Evolutionary conservation across 2,797 vertebrate species (phyloP).

Genomic region (Macropus fuliginosus): DNA sequence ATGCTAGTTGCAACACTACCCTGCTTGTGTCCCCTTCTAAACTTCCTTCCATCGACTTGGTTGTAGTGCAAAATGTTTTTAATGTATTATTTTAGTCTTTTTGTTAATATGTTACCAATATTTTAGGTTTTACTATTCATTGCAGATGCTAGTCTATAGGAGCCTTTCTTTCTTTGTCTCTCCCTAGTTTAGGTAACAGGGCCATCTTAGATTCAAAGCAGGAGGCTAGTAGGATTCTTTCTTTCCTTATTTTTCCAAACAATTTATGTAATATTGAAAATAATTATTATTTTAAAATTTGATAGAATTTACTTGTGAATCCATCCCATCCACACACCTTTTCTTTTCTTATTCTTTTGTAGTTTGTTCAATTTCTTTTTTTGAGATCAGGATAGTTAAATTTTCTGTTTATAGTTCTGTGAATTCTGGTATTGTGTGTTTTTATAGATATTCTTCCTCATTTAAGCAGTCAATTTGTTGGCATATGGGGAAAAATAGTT

Average conservation of each 20-base stretch:
- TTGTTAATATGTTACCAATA: not conserved
- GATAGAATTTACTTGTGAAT: not conserved
- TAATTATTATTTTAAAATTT: not conserved
- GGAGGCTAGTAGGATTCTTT: not conserved
- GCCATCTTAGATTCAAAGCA: not conserved
- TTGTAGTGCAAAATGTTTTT: not conserved
- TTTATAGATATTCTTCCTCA: not conserved
- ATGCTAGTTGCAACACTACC: not conserved
- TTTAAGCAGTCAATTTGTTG: not conserved
- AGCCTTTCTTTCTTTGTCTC: not conserved
- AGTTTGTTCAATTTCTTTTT: not conserved
- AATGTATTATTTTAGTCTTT: not conserved
- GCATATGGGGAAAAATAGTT: not conserved
- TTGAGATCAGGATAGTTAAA: not conserved
- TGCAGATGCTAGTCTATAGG: not conserved
- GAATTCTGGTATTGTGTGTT: not conserved
- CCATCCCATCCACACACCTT: not conserved
- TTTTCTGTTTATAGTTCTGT: not conserved
- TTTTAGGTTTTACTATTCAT: not conserved
- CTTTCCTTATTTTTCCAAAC: not conserved
- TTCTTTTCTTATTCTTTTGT: not conserved
- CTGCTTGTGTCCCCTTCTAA: not conserved
- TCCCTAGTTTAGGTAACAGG: not conserved
- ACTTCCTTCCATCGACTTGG: not conserved
- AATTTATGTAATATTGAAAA: not conserved